Evolutionary conservation across 64 coral and sea anemone genomes (phyloP).

Genomic region (Astreopora myriophthalma): DNA sequence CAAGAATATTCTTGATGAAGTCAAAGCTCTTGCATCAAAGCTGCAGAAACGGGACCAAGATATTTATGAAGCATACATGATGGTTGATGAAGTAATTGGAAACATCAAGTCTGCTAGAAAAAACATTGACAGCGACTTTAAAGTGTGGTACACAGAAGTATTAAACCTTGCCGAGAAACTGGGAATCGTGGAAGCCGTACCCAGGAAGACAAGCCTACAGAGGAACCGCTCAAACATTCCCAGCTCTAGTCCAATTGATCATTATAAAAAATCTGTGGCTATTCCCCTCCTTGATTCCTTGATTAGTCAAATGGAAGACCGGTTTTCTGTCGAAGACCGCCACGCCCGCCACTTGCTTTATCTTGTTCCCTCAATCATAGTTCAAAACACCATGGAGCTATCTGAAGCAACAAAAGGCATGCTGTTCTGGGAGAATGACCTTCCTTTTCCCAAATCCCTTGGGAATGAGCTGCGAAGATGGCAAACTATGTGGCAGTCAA

Average conservation of each 20-base stretch:
- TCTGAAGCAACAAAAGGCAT: background rate
- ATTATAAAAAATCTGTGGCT: conserved; percentile 13
- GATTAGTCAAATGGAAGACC: conserved; percentile 16
- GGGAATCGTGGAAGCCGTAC: background rate
- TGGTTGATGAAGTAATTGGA: conserved; percentile 30
- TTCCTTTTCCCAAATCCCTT: conserved; percentile 53
- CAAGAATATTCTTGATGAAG: no score
- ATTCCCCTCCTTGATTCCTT: conserved; percentile 11
- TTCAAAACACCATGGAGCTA: background rate
- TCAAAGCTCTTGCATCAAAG: conserved; percentile 61
- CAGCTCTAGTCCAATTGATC: background rate
- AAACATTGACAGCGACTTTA: conserved; percentile 30
- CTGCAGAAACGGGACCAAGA: conserved; percentile 1
- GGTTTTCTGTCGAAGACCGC: background rate
- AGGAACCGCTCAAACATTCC: no score
- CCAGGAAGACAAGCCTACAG: conserved; percentile 14
- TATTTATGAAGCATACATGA: conserved; percentile 27
- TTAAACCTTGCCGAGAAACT: conserved; percentile 48
- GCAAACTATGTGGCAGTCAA: conserved; percentile 12
- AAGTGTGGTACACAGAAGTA: conserved; percentile 42
- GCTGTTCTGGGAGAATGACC: conserved; percentile 13
- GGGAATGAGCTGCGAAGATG: conserved; percentile 61
- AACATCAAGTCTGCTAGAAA: conserved; percentile 30
- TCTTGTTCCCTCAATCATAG: conserved; percentile 5
- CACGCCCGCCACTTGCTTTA: conserved; percentile 11